Base-by-base conservation (phyloP, 2,888 invertebrate genomes). In the Phragmatobia fuliginosa region DNA sequence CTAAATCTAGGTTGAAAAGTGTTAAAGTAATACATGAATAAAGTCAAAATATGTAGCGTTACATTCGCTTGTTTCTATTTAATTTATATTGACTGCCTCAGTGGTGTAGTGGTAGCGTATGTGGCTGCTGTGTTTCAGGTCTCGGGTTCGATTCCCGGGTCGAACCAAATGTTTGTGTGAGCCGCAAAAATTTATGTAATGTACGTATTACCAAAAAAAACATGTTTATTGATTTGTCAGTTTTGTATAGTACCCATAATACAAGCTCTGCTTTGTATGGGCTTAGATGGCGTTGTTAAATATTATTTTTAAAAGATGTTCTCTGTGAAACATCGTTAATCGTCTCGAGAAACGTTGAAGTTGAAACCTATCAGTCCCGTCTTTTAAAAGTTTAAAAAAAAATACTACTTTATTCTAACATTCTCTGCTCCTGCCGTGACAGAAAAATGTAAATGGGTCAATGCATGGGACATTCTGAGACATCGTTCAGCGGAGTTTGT, bases 381-480 rank as follows among this genome's bases (percentile, higher is more conserved):
- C 2, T n/a, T n/a, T n/a, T 10, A 25, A 25, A 33, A 1, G 2
- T 28, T n/a, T 38, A 62, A 49, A 63, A 16, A 1, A 33, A 49
- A 5, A 6, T 62, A 31, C 28, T 21, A 65, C 18, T 33, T n/a
- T n/a, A 25, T 8, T 33, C 16, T 31, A 14, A 49, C 7, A 21
- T 5, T 4, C 45, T 67, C 67, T 67, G 62, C 52, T 38, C 76
- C 73, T 79, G 78, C 72, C 69, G 72, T 72, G 79, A 81, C 80
- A 80, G 77, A 77, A 79, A 77, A 70, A 79, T 86, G 28, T 84
- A 93, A 92, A 91, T 91, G 87, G 91, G 92, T 92, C 91, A 92
- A 88, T 91, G 92, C 92, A 92, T 90, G 90, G 90, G 90, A 93
- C 90, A 88, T 89, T 90, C 89, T 90, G 88, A 92, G 92, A 94